Evolutionary conservation across 2,888 invertebrate genomes (phyloP), one percentile per base, ranked within the genome.

Genomic region (Drosophila merina): DNA sequence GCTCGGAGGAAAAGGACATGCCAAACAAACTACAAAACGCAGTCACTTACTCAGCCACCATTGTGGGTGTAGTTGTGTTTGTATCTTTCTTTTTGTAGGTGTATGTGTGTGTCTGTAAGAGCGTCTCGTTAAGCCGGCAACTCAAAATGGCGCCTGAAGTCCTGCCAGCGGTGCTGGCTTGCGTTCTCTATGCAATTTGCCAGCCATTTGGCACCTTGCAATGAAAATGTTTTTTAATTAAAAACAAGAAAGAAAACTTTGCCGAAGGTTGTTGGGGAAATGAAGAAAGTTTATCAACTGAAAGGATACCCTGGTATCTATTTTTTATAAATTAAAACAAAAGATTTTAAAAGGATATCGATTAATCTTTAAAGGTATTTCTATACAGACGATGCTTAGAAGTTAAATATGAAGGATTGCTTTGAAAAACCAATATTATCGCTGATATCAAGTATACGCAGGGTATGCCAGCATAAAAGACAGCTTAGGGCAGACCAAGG

Each of bases 181-280:
- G 49, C 74, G 25, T 47, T 58, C 59, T 57, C 60, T 60, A 77
- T 80, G 79, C 84, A 86, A 83, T 80, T 86, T 80, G 55, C 75
- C 84, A 86, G 62, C 58, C 67, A 77, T 75, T 80, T 80, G 71
- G 73, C 84, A 86, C 86, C 84, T 79, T 75, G 81, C 75, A 80
- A 73, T 78, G 67, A 76, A 76, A 76, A 74, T 66, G 59, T 69
- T 74, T 72, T 60, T 74, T 74, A 74, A 74, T 73, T 68, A 70
- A 70, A 70, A 70, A 72, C 66, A 56, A 57, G 52, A 64, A 64
- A 42, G 47, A 68, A 68, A 69, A 68, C 64, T 68, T 66, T 66
- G 28, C 2, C 38, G 31, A 50, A 58, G 58, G 49, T 68, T 64
- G 55, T 30, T 20, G 20, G 12, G 1, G 0, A 20, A 36, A 25